Base-by-base conservation (phyloP, 2,113 vertebrate genomes). In the Brachyhypopomus gauderio region DNA sequence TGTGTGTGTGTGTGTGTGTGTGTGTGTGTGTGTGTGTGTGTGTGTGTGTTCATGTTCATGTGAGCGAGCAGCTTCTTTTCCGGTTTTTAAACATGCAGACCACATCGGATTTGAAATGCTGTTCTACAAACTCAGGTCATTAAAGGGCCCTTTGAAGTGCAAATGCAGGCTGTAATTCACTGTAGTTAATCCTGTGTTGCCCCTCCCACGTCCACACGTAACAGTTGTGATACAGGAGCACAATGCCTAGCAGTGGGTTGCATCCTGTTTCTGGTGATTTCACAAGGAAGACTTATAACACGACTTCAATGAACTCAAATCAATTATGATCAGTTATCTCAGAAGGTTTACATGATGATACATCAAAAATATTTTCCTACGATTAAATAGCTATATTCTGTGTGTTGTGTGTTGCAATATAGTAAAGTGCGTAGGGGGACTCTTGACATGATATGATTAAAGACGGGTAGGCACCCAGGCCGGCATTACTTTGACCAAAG, bases 191-290 rank as follows among this genome's bases (percentile, higher is more conserved):
- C 34, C 66, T 70, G 19, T 2, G n/a, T 70, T 55, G 41, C 52
- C 25, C 27, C 23, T 73, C 2, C 25, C 52, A 56, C 48, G 16
- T 56, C 55, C 2, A 56, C 52, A 56, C 48, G 16, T 56, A 56
- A 25, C 71, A 73, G 70, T 55, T 73, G 12, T 73, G 48, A 73
- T 30, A 73, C 71, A 56, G 71, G 20, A 73, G 71, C 30, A 9
- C 12, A 11, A 45, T 72, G n/a, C 23, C 45, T 0, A 17, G 16
- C 20, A 17, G 9, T 19, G 66, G 9, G 38, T 38, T 70, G 34
- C 3, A 70, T n/a, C 3, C 36, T 34, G 64, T 8, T 41, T 22
- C 27, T 17, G 16, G 5, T 7, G 16, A 52, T 52, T 52, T 52
- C 12, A 14, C 45, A 14, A 12, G 12, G 45, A 11, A 52, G 45